Evolutionary conservation across 2,888 invertebrate genomes (phyloP), one percentile per base, ranked within the genome.

Genomic region (Andrena marginata): DNA sequence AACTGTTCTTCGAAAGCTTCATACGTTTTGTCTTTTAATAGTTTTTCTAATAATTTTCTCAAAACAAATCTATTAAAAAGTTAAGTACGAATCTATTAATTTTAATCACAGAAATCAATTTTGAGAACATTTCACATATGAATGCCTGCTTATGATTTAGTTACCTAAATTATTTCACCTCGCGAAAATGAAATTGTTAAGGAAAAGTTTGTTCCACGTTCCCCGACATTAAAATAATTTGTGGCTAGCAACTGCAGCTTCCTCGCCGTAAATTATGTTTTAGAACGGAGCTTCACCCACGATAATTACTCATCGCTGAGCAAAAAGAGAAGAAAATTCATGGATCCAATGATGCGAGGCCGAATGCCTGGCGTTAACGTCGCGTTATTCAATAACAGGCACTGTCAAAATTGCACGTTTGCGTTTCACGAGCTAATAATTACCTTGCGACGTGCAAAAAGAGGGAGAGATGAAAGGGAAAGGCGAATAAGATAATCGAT

Each of bases 341-440:
- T 31, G 42, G 54, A 31, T 69, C 68, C 56, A 56, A 26, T 56
- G 23, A 56, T 26, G 23, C 20, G 23, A 29, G 23, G 35, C 48
- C 59, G 23, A 67, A 67, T 60, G 60, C 26, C 48, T 29, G 54
- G 2, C 26, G 75, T 77, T 56, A 23, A 56, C 20, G 56, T 8
- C 56, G 23, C 56, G 10, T 56, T 23, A 29, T 49, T 31, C 42
- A 26, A 74, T 33, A 54, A 72, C 60, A 51, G 64, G 26, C 54
- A 42, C 77, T 35, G 62, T 7, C 75, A 59, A 84, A 78, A 78
- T 84, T 65, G 60, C 70, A 7, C 13, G 73, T 16, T 73, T 29
- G 77, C 51, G 20, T 51, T 49, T 69, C 64, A 16, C 31, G 29
- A 13, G 48, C 42, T 60, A 69, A 86, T 73, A 48, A 75, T 23